phyloP scores from a whole-genome alignment of 2,888 invertebrate species.

The Cheilosia urbana region DNA sequence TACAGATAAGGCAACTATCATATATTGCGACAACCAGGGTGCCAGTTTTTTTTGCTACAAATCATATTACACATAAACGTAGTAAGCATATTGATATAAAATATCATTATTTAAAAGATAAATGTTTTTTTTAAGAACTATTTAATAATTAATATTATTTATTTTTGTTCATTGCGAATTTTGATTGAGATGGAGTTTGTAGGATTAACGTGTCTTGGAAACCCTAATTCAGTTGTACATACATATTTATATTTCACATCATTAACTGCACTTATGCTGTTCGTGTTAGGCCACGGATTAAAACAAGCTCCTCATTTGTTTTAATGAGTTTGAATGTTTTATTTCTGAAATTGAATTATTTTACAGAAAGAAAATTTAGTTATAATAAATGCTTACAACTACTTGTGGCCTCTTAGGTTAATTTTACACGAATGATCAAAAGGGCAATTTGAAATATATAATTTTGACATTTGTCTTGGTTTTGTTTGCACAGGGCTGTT shows the following conservation, averaged over 20 bases:
- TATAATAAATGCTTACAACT: too few relatives aligned
- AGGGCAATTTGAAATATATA: too few relatives aligned
- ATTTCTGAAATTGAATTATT: too few relatives aligned
- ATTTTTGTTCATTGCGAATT: not conserved
- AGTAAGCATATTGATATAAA: slow-evolving; percentile 72
- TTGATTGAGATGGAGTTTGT: slow-evolving; percentile 20
- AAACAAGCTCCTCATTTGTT: too few relatives aligned
- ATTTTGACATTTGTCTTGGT: too few relatives aligned
- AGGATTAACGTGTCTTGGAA: not conserved
- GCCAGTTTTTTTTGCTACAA: slow-evolving; percentile 43
- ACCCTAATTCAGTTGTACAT: not conserved
- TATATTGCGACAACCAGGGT: slow-evolving; percentile 44
- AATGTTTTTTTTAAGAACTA: slow-evolving; percentile 9
- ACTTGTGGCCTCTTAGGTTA: too few relatives aligned
- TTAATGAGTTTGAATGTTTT: too few relatives aligned
- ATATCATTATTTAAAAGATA: slow-evolving; percentile 37
- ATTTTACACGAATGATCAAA: too few relatives aligned
- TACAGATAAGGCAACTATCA: slow-evolving; percentile 14
- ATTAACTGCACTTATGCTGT: not conserved
- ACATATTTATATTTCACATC: not conserved
- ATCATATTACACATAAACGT: slow-evolving; percentile 61
- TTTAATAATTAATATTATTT: slow-evolving; percentile 8
- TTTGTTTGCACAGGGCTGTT: too few relatives aligned
- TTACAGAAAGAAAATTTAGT: too few relatives aligned
- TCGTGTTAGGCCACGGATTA: too few relatives aligned